A percentile compares a stretch with the other conserved stretches of the same genome.
phyloP scores from a whole-genome alignment of 2,113 vertebrate genomes.

The Larimichthys polyactis region DNA sequence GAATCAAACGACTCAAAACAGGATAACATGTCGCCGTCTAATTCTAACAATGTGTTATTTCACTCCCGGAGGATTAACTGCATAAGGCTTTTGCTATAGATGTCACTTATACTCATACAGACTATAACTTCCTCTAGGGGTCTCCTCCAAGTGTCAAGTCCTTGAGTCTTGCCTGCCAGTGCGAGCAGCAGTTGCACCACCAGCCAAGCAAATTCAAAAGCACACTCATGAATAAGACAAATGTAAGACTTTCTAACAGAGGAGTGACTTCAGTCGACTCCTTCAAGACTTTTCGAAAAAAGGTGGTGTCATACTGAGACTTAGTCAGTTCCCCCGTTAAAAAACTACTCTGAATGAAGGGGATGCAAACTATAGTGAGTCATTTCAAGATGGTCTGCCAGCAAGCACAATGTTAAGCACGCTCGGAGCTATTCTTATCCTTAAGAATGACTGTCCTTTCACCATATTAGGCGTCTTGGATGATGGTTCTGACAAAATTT shows the following conservation, averaged over 20 bases:
- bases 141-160: slow-evolving; percentile 59
- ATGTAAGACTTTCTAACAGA: slow-evolving; percentile 50
- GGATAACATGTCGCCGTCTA: slow-evolving; percentile 3
- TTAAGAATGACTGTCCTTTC: slow-evolving; percentile 53
- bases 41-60: slow-evolving; percentile 34
- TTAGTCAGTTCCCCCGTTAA: slow-evolving; percentile 40
- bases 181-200: slow-evolving; percentile 48
- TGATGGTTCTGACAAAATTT: slow-evolving; percentile 54
- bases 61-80: slow-evolving; percentile 13
- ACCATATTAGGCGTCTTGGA: slow-evolving; percentile 50
- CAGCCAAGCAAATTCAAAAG: slow-evolving; percentile 62
- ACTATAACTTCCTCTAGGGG: slow-evolving; percentile 34
- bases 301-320: slow-evolving; percentile 48
- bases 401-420: slow-evolving; percentile 31
- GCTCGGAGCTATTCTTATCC: slow-evolving; percentile 55
- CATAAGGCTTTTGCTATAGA: slow-evolving; percentile 9
- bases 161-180: slow-evolving; percentile 52
- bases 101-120: slow-evolving; percentile 16
- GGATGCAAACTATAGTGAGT: slow-evolving; percentile 50
- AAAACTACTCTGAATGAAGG: slow-evolving; percentile 22
- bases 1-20: background rate
- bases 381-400: slow-evolving; percentile 49
- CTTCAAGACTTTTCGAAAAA: slow-evolving; percentile 49
- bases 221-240: slow-evolving; percentile 65
- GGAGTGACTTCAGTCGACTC: slow-evolving; percentile 56